phyloP scores from a whole-genome alignment of 2,113 vertebrate species.

The Scatophagus argus region DNA sequence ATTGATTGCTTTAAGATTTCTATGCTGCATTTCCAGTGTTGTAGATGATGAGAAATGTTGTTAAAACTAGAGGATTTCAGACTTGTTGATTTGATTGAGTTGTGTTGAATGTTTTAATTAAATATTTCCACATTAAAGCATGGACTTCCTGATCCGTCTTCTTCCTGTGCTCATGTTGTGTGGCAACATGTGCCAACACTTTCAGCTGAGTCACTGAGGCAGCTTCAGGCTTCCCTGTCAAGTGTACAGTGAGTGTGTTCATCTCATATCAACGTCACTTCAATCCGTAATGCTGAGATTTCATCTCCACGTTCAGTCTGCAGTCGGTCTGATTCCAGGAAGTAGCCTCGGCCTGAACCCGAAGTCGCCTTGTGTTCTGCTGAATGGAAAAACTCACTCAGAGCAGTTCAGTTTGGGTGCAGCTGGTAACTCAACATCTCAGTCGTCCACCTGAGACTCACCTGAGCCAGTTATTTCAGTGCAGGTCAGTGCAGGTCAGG shows the following conservation, averaged over 20 bases:
- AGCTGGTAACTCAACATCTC: no score
- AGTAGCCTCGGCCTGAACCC: not conserved
- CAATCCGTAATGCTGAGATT: no score
- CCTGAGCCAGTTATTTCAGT: no score
- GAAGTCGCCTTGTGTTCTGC: no score
- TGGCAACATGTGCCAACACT: not conserved
- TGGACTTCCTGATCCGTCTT: not conserved
- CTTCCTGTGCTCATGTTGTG: not conserved
- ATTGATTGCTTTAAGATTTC: not conserved
- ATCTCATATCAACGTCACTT: no score
- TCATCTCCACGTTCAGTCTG: no score
- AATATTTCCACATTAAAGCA: slow-evolving; percentile 13
- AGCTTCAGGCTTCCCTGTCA: not conserved
- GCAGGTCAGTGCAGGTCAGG: no score
- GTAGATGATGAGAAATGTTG: not conserved
- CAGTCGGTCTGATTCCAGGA: not conserved
- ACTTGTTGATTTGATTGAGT: not conserved
- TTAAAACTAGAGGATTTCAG: not conserved
- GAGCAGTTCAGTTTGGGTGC: no score
- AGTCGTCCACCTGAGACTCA: no score
- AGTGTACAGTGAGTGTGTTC: no score
- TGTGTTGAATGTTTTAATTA: slow-evolving; percentile 26
- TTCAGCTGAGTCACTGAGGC: not conserved
- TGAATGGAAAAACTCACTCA: no score
- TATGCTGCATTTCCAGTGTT: not conserved